Percentiles rank a stretch among this genome's conserved stretches.
Conservation (phyloP, 1,140 invertebrate species). For the Globodera ellingtonae region DNA sequence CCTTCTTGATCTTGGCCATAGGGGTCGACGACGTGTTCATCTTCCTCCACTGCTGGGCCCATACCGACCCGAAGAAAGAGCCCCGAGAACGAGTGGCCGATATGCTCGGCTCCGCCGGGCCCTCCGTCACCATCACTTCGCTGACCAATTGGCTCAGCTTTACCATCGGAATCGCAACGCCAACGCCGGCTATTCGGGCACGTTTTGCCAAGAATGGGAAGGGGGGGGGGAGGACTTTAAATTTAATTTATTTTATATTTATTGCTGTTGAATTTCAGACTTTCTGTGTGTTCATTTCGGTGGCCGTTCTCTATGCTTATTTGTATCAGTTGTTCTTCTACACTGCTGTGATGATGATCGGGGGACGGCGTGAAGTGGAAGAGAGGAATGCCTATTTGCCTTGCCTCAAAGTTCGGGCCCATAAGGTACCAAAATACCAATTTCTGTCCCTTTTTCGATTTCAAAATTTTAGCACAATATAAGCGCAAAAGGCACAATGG, state of each 20-base stretch:
- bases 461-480: conserved; percentile 19
- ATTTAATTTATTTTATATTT: conserved; percentile 17
- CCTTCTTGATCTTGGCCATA: conserved; percentile 62
- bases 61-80: conserved; percentile 42
- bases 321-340: conserved; percentile 64
- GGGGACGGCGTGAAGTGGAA: conserved; percentile 52
- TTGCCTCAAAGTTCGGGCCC: conserved; percentile 47
- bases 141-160: conserved; percentile 95
- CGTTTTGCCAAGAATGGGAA: conserved; percentile 15
- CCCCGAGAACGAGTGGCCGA: conserved; percentile 74
- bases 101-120: conserved; percentile 88
- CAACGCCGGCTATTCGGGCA: conserved; percentile 79
- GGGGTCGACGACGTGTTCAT: conserved; percentile 65
- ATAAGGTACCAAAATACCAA: conserved; percentile 32
- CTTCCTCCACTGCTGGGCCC: conserved; percentile 60
- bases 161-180: conserved; percentile 89
- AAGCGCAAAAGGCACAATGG: neutral
- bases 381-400: conserved; percentile 57
- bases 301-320: conserved; percentile 62
- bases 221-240: neutral
- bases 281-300: conserved; percentile 62
- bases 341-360: conserved; percentile 58
- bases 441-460: conserved; percentile 1
- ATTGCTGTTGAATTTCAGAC: conserved; percentile 40
- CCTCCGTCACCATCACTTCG: conserved; percentile 95